Conservation (phyloP, 2,888 invertebrate species). For the Drosophila niveifrons region DNA sequence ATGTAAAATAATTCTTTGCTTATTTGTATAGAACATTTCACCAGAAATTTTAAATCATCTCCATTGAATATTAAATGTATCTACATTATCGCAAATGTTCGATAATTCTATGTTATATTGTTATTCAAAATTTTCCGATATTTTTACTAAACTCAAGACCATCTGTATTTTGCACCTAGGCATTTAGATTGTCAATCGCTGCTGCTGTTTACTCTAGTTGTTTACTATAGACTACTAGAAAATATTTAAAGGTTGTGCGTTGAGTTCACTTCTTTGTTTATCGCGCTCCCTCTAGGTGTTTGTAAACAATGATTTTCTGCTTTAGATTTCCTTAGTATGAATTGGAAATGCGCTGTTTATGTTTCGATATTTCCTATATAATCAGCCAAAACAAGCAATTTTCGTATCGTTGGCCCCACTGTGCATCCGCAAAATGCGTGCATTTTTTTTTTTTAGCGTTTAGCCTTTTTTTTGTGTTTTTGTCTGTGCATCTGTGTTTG, state of each 20-base stretch:
- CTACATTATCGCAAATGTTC: too few species aligned
- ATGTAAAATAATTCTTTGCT: too few species aligned
- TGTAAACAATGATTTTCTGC: slow-evolving; percentile 34
- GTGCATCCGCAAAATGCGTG: slow-evolving; percentile 41
- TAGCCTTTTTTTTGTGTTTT: not conserved
- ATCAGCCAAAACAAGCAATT: not conserved
- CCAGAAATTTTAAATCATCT: too few species aligned
- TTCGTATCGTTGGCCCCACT: slow-evolving; percentile 38
- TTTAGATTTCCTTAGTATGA: slow-evolving; percentile 14
- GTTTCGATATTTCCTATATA: slow-evolving; percentile 10
- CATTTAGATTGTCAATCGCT: slow-evolving; percentile 1
- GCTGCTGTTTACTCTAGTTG: slow-evolving; percentile 41
- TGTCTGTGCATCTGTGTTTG: slow-evolving; percentile 4
- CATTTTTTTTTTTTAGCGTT: not conserved
- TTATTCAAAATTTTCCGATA: not conserved
- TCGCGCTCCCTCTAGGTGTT: slow-evolving; percentile 10
- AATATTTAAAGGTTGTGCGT: slow-evolving; percentile 21
- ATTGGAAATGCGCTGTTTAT: slow-evolving; percentile 17
- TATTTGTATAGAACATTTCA: too few species aligned
- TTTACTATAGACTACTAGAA: slow-evolving; percentile 40
- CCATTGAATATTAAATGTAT: too few species aligned
- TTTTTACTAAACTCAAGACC: not conserved
- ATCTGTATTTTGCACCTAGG: not conserved
- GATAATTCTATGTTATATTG: not conserved
- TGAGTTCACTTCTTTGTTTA: slow-evolving; percentile 12